Conservation (phyloP, 2,888 invertebrate genomes). For the Stenotaenia linearis region DNA sequence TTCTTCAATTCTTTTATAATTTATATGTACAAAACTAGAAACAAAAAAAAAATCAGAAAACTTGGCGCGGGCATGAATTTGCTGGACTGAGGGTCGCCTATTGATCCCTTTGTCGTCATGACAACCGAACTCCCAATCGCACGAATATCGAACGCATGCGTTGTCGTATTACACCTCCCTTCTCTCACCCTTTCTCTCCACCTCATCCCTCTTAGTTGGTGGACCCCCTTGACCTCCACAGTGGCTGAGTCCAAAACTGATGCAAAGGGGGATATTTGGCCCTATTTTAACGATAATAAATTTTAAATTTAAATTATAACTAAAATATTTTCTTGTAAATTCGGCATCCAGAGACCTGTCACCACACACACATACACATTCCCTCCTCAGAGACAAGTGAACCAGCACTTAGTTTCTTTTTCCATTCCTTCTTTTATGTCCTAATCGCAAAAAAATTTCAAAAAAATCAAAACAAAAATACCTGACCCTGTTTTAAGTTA, state of each 20-base stretch:
- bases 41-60: not conserved
- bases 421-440: not conserved
- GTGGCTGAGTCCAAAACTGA: not conserved
- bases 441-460: not conserved
- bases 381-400: not conserved
- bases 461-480: not conserved
- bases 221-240: too few relatives aligned
- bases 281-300: not conserved
- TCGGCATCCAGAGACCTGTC: not conserved
- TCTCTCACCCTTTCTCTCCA: too few relatives aligned
- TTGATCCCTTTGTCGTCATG: not conserved
- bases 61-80: not conserved
- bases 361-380: not conserved
- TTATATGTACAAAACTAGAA: not conserved
- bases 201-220: too few relatives aligned
- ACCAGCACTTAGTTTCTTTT: not conserved
- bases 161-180: too few relatives aligned
- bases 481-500: not conserved
- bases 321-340: not conserved
- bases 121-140: not conserved
- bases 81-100: not conserved
- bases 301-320: not conserved
- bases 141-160: not conserved
- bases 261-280: not conserved
- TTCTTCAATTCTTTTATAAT: not conserved